A percentile compares a stretch with the other conserved stretches of the same genome.
Conservation (phyloP, 1,140 invertebrate genomes). For the Galendromus occidentalis region DNA sequence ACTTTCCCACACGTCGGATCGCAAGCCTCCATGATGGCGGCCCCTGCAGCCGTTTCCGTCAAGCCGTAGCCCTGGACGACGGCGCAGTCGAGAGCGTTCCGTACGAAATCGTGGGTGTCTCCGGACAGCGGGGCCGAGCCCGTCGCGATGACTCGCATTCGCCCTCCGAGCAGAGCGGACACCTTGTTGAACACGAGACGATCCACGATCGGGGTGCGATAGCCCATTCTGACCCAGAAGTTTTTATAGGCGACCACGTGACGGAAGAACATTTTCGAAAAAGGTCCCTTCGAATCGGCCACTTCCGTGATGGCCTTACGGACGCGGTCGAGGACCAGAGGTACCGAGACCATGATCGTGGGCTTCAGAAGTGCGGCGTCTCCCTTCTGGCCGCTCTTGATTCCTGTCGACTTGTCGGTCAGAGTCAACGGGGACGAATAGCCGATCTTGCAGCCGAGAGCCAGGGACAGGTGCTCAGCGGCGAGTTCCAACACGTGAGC, state of each 20-base stretch:
- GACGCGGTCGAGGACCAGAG: slow-evolving; percentile 76
- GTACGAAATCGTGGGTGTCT: slow-evolving; percentile 85
- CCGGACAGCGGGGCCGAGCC: slow-evolving; percentile 83
- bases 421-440: slow-evolving; percentile 87
- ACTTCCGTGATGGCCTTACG: slow-evolving; percentile 85
- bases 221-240: slow-evolving; percentile 34
- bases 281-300: slow-evolving; percentile 42
- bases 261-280: slow-evolving; percentile 59
- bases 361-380: neutral
- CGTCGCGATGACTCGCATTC: slow-evolving; percentile 60
- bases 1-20: slow-evolving; percentile 23
- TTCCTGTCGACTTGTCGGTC: slow-evolving; percentile 44
- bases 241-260: slow-evolving; percentile 80
- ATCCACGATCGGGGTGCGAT: slow-evolving; percentile 28
- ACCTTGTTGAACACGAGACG: slow-evolving; percentile 47
- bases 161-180: slow-evolving; percentile 58
- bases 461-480: slow-evolving; percentile 35
- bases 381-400: neutral
- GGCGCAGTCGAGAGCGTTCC: slow-evolving; percentile 71
- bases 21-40: slow-evolving; percentile 20
- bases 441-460: slow-evolving; percentile 64
- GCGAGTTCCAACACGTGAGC: slow-evolving; percentile 93
- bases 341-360: slow-evolving; percentile 13
- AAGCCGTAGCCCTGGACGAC: slow-evolving; percentile 83
- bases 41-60: slow-evolving; percentile 60